Base-by-base conservation (phyloP, 64 coral and sea anemone species). In the Hydrozoanthus tunicans region DNA sequence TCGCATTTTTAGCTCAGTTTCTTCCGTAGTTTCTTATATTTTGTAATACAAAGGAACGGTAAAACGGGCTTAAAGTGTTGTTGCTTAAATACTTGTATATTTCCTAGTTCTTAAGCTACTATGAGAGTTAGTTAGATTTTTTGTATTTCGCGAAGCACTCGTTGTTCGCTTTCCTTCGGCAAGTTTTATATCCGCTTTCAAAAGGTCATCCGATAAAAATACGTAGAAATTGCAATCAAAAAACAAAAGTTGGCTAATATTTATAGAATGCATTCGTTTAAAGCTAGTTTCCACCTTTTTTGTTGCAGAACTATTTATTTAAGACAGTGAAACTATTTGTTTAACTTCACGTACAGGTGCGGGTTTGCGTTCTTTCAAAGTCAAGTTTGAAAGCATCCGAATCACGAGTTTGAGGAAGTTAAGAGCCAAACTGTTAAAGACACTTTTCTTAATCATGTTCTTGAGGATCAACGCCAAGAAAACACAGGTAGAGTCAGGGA, bases 151-250 rank as follows among this genome's bases (percentile, higher is more conserved):
- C 10, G 53, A 59, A 57, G 53, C 80, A 63, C 58, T 7, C 80
- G 9, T 60, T 57, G 68, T 88, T 86, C 70, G 68, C 69, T 75
- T 88, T 88, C 84, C 84, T 88, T 88, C 70, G 56, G 84, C 69
- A 73, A 75, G 23, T 60, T 79, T 88, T 88, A 74, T 75, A 88
- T 88, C 84, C 84, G 84, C 68, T 88, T 88, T 88, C 24, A 88
- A 88, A 88, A 88, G 84, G 56, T 88, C 84, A 88, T 11, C 74
- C 56, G 69, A 88, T 88, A 51, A 58, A 70, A 24, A 65, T 59
- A 12, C 64, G 51, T 65, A 58, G 51, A 71, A 51, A 6, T 17
- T 88, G 73, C 70, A 58, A 25, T 23, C 9, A 59, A 9, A 7
- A 56, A 74, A 25, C 4, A 75, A 23, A 13, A 56, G 57, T 57